Evolutionary conservation across 2,888 invertebrate species (phyloP), one percentile per base, ranked within the genome.

Genomic region (Pyrochroa serraticornis): DNA sequence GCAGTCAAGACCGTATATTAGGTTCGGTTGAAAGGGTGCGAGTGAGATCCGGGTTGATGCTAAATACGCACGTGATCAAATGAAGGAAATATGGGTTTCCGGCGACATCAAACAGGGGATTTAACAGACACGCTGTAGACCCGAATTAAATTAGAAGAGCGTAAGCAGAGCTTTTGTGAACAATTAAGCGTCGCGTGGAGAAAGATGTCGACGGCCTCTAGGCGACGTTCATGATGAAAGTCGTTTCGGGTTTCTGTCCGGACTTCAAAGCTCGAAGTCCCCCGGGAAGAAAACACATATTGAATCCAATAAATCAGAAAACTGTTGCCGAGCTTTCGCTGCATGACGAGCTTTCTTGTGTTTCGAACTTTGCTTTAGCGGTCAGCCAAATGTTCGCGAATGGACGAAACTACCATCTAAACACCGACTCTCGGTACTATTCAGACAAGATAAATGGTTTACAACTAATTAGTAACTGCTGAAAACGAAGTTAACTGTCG

Each of bases 301-400:
- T 53, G 46, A 53, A 41, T 46, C 31, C 41, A 34, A 53, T 53
- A 46, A 53, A 53, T 46, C 53, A 53, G 46, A 36, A 53, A 53
- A 46, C 46, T 45, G 50, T 43, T 43, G 9, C 36, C 41, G 31
- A 9, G 43, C 43, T 50, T 30, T 39, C 49, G 33, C 49, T 39
- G 33, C 49, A 49, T 34, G 34, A n/a, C 30, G 22, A 22, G 22
- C 22, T 22, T 22, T 22, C 22, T 22, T 22, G 22, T 5, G 22
- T 5, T 22, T 22, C 22, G n/a, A n/a, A n/a, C n/a, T n/a, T n/a
- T n/a, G n/a, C n/a, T n/a, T n/a, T n/a, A n/a, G n/a, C n/a, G n/a
- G n/a, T n/a, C 22, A 22, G 5, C 22, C 22, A 22, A 22, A 22
- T 22, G 3, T 5, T 3, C 2, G 22, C 22, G 22, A 22, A 3